Conservation (phyloP, 2,888 invertebrate genomes). For the Cosmia pyralina region DNA sequence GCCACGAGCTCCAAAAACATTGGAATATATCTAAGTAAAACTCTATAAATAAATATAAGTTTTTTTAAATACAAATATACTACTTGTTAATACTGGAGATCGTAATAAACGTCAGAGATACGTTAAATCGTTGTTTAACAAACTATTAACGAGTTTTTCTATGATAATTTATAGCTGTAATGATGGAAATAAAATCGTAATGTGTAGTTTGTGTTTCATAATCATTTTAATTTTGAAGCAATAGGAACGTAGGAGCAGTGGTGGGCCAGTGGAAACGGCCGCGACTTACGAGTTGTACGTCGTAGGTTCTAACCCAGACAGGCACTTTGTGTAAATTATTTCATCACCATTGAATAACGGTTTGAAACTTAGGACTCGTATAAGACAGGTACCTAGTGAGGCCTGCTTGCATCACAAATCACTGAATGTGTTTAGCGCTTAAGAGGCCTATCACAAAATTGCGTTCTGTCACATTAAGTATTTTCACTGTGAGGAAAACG, state of each 20-base stretch:
- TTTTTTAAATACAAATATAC: slow-evolving; percentile 44
- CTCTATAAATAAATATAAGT: slow-evolving; percentile 64
- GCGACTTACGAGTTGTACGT: neutral
- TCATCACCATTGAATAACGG: too few species aligned
- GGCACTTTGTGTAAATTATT: neutral
- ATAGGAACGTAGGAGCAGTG: neutral
- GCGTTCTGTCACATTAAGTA: too few species aligned
- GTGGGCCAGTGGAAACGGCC: neutral
- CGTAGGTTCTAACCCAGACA: neutral
- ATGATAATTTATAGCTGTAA: slow-evolving; percentile 41
- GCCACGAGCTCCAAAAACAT: neutral
- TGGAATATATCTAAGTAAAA: slow-evolving; percentile 53
- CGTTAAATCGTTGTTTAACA: slow-evolving; percentile 34
- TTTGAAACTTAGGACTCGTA: too few species aligned
- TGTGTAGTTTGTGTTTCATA: slow-evolving; percentile 37
- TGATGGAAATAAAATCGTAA: slow-evolving; percentile 44
- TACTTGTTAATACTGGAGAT: slow-evolving; percentile 34
- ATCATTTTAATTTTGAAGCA: slow-evolving; percentile 6
- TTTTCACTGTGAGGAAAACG: neutral
- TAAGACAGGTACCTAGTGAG: too few species aligned
- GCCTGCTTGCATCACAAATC: too few species aligned
- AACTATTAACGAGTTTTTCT: slow-evolving; percentile 46
- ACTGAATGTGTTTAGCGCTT: too few species aligned
- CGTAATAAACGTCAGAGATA: slow-evolving; percentile 51
- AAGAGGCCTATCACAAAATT: too few species aligned